Evolutionary conservation across 2,888 invertebrate species (phyloP).

Genomic region (Corythucha ciliata): DNA sequence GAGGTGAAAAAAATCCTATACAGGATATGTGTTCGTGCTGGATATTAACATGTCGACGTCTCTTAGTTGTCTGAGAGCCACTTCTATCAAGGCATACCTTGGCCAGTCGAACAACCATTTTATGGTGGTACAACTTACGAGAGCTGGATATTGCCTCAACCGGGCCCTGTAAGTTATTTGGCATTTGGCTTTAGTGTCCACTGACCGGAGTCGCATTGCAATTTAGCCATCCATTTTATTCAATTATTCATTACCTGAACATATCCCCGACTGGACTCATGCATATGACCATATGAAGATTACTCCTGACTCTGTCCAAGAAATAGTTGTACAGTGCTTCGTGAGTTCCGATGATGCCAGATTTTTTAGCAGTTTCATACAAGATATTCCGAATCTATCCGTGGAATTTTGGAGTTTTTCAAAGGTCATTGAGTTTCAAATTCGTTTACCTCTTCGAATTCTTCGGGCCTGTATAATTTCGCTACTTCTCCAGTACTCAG

Average conservation of each 20-base stretch:
- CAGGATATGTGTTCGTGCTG: slow-evolving; percentile 55
- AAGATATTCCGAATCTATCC: slow-evolving; percentile 53
- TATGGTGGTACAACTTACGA: slow-evolving; percentile 78
- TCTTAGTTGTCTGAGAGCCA: slow-evolving; percentile 69
- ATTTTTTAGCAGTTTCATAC: slow-evolving; percentile 49
- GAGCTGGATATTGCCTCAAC: slow-evolving; percentile 76
- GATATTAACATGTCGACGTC: slow-evolving; percentile 62
- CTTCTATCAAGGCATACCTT: slow-evolving; percentile 76
- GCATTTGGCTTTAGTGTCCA: background rate
- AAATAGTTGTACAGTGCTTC: slow-evolving; percentile 67
- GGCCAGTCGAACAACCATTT: slow-evolving; percentile 91
- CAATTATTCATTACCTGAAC: slow-evolving; percentile 45
- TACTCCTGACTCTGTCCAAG: slow-evolving; percentile 62
- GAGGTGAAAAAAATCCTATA: slow-evolving; percentile 1
- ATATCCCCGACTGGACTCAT: slow-evolving; percentile 83
- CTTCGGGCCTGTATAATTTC: slow-evolving; percentile 77
- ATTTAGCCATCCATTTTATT: background rate
- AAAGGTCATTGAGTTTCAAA: background rate
- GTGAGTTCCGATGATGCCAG: slow-evolving; percentile 51
- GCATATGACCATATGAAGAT: slow-evolving; percentile 72
- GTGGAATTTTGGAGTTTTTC: background rate
- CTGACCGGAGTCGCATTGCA: too few species aligned
- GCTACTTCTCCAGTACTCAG: slow-evolving; percentile 80
- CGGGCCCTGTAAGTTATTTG: slow-evolving; percentile 50
- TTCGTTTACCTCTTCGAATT: slow-evolving; percentile 67